Base-by-base conservation (phyloP, 2,797 vertebrate genomes). In the Apogon hyalosoma region DNA sequence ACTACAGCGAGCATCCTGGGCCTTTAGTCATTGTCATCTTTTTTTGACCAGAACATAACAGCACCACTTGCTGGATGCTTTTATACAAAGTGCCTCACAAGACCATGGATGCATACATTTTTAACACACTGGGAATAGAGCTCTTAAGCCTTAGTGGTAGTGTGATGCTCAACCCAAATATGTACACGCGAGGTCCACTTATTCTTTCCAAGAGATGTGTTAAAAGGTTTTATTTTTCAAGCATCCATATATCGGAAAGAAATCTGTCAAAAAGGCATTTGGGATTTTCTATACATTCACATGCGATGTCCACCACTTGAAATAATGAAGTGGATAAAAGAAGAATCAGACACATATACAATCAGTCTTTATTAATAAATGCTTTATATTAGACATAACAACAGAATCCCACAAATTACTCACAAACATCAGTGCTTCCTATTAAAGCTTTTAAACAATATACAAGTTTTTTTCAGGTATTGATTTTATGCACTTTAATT, bases 41-140 rank as follows among this genome's bases (percentile, higher is more conserved):
- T 53, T 63, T 75, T 46, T 33, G 2, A 72, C 73, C 47, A 51
- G 42, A 75, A 69, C 52, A 69, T 38, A 71, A 77, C 62, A 76
- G 73, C 56, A 42, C 60, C 40, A 79, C 69, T 77, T 69, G 51
- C 63, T 70, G 72, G 47, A 69, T 83, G 70, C 80, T 86, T 86
- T 82, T 77, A 83, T 46, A 79, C 60, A 81, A 84, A 85, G 67
- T 78, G 64, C 64, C 66, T 71, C 53, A 19, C 39, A 64, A 56
- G 70, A 63, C 71, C 69, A 59, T 73, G 47, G 36, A 40, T 38
- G 46, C 77, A 82, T 86, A 63, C 78, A 88, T 86, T 84, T 88
- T 87, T 88, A 79, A 90, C 80, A 11, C 43, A 16, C 48, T 6
- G 69, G 60, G 53, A 77, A 68, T 36, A 51, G 40, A 76, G 77